Evolutionary conservation across 1,140 invertebrate genomes (phyloP), one percentile per base, ranked within the genome.

Genomic region (Cherax quadricarinatus): DNA sequence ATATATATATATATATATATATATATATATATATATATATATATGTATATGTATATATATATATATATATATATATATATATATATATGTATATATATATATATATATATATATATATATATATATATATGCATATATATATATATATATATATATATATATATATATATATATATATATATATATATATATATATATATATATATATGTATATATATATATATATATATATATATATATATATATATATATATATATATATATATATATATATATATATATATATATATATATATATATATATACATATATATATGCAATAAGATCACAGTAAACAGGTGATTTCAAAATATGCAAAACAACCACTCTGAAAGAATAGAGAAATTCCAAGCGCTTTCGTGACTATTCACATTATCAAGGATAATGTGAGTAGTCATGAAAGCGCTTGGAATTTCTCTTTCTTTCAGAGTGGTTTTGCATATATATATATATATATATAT

Each of bases 211-310:
- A 79, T 79, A 79, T 79, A 79, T 79, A 79, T 30, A 79, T 79
- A 79, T 79, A 79, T 79, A 79, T 79, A 79, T 16, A 79, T 79
- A 79, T 79, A 79, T 79, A 79, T 16, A 79, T 79, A 30, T 79
- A 79, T 79, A 79, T 79, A 79, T 79, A 79, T 79, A 79, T 79
- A 79, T 10, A 79, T 79, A 79, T 79, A 79, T 79, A 79, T 79
- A 79, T 79, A 79, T 30, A 79, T 79, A 79, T 79, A 79, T 79
- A 79, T 79, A 79, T 16, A 79, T 79, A 79, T 79, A 30, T 79
- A 79, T 79, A 79, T 79, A 79, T 79, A 79, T 30, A 79, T 30
- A 79, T 30, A 79, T 30, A 79, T 79, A 30, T 9, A 79, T 79
- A 12, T n/a, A n/a, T n/a, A n/a, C n/a, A n/a, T n/a, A n/a, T n/a